Conservation (phyloP, 2,113 vertebrate species). For the Phasianus colchicus region DNA sequence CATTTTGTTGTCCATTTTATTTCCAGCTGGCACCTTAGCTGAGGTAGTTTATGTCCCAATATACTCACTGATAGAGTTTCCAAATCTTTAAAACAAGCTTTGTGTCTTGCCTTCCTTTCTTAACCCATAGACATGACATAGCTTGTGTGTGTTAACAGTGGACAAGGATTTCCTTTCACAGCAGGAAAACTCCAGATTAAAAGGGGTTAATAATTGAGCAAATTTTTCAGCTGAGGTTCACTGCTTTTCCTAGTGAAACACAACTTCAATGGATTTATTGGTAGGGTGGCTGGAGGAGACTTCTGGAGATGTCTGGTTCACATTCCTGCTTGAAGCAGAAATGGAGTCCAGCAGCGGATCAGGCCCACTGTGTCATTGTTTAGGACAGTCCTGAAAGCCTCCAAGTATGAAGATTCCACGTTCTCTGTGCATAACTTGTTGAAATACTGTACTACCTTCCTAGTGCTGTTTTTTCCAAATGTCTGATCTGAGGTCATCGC, state of each 20-base stretch:
- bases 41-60: neutral
- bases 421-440: neutral
- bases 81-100: conserved; percentile 16
- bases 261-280: neutral
- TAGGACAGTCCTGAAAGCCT: neutral
- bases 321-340: neutral
- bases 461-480: neutral
- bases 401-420: neutral
- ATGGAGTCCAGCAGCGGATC: rapidly evolving
- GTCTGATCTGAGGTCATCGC: neutral
- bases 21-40: neutral
- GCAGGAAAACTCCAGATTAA: neutral
- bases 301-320: neutral
- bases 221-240: neutral
- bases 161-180: neutral
- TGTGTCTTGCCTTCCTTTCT: conserved; percentile 2
- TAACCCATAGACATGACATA: neutral
- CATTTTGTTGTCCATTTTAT: neutral
- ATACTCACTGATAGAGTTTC: conserved; percentile 15
- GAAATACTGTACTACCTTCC: neutral
- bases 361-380: rapidly evolving
- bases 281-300: neutral
- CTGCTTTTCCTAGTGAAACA: neutral
- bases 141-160: neutral
- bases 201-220: neutral